phyloP scores from a whole-genome alignment of 1,140 invertebrate species.

The Pinna nobilis region DNA sequence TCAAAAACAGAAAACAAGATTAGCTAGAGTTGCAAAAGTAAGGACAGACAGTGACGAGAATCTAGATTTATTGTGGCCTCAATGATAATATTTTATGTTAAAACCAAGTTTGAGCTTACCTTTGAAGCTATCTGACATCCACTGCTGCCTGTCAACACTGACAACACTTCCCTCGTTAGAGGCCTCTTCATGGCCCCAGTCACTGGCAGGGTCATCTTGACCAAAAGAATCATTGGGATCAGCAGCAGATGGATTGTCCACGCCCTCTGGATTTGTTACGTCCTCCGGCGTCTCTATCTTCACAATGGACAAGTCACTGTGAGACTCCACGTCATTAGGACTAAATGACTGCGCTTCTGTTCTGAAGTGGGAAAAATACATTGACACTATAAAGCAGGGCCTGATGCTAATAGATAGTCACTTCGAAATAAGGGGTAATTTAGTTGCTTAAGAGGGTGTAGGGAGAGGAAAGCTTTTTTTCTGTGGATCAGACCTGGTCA shows the following conservation, averaged over 20 bases:
- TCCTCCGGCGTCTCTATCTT: not conserved
- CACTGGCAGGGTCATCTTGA: not conserved
- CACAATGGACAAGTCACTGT: not conserved
- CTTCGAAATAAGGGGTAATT: no score
- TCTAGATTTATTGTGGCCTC: no score
- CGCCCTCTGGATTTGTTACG: not conserved
- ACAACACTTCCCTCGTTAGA: conserved; percentile 14
- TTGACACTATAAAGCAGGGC: no score
- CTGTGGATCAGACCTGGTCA: no score
- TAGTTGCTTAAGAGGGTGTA: no score
- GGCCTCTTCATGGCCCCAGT: conserved; percentile 19
- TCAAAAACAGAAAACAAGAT: no score
- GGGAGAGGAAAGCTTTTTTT: no score
- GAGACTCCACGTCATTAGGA: not conserved
- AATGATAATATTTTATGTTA: no score
- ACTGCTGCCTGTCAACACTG: conserved; percentile 15
- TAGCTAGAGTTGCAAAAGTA: no score
- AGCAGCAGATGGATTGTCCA: not conserved
- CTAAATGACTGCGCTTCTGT: not conserved
- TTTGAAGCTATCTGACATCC: conserved; percentile 20
- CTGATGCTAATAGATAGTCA: no score
- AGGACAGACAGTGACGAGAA: no score
- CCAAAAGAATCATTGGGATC: conserved; percentile 8
- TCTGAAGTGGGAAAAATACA: no score
- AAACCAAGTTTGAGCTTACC: conserved; percentile 1